Conservation (phyloP, 2,888 invertebrate species). For the Philereme transversata region DNA sequence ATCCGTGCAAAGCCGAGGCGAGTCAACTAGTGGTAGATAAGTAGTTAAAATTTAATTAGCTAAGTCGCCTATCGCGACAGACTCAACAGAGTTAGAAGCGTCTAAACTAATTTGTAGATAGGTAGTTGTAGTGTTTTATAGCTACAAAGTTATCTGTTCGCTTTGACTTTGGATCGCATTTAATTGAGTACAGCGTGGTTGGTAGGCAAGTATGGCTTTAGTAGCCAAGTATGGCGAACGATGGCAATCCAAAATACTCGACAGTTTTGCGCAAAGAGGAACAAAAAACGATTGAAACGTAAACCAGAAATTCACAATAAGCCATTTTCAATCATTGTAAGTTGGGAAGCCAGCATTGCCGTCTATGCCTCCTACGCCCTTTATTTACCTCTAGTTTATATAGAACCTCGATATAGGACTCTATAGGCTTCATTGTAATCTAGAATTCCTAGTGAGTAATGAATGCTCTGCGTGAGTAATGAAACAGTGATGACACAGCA, state of each 20-base stretch:
- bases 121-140: slow-evolving; percentile 30
- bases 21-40: slow-evolving; percentile 19
- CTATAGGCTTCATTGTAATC: slow-evolving; percentile 32
- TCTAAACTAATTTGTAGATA: slow-evolving; percentile 35
- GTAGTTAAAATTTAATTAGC: slow-evolving; percentile 38
- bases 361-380: background rate
- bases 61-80: slow-evolving; percentile 34
- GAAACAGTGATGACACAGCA: slow-evolving; percentile 40
- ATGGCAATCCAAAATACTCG: background rate
- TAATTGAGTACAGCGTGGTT: slow-evolving; percentile 3
- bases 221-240: background rate
- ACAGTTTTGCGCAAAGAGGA: background rate
- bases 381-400: background rate
- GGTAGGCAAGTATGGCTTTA: too few relatives aligned
- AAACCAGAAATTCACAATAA: background rate
- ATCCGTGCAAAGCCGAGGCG: too few relatives aligned
- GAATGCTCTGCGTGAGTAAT: slow-evolving; percentile 41
- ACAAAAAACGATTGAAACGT: background rate
- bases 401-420: background rate
- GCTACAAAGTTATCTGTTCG: slow-evolving; percentile 15
- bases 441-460: slow-evolving; percentile 42
- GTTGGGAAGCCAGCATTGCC: background rate
- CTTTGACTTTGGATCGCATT: slow-evolving; percentile 14
- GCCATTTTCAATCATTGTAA: background rate
- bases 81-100: slow-evolving; percentile 24